Base-by-base conservation (phyloP, 2,888 invertebrate genomes). In the Ramazzottius varieornatus region DNA sequence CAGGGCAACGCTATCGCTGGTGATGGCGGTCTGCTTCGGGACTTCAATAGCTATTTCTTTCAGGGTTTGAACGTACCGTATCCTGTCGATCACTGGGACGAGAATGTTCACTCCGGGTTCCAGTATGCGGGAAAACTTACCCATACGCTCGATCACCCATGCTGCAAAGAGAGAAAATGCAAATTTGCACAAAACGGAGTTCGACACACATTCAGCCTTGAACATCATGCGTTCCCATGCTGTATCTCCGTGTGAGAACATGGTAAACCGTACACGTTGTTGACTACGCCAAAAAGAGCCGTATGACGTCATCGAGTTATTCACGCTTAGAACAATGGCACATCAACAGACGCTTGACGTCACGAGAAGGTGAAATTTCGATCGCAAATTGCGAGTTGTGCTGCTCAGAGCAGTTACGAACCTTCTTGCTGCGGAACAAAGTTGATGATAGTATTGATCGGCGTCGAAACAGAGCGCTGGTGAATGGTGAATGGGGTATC, bases 41-140 rank as follows among this genome's bases (percentile, higher is more conserved):
- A 98, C 91, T 79, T 96, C 96, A 72, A 98, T 96, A 0, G 98
- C 94, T 70, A 98, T 89, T 86, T 99, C 98, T 76, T 98, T 98
- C 46, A 98, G 78, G 76, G 90, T 91, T 77, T 99, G 98, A 20
- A 99, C 94, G 8, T 98, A 98, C 78, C 86, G 91, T 32, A 98
- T 85, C 74, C 82, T 83, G 75, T 99, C 98, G 63, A 92, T 79
- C 67, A 98, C 77, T 0, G 98, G 98, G 72, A 92, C 81, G 20
- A 96, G 78, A 65, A 96, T 73, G 75, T 98, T 98, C 46, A 98
- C 78, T 1, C 98, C 98, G 79, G 98, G 96, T 66, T 93, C 87
- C 66, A 99, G 78, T 70, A 92, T 87, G 74, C 87, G 82, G 75
- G 88, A 83, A 78, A 90, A 99, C 78, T 88, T 91, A 64, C 98